A percentile compares a stretch with the other conserved stretches of the same genome.
Conservation (phyloP, 2,797 vertebrate species). For the Mus minutoides region DNA sequence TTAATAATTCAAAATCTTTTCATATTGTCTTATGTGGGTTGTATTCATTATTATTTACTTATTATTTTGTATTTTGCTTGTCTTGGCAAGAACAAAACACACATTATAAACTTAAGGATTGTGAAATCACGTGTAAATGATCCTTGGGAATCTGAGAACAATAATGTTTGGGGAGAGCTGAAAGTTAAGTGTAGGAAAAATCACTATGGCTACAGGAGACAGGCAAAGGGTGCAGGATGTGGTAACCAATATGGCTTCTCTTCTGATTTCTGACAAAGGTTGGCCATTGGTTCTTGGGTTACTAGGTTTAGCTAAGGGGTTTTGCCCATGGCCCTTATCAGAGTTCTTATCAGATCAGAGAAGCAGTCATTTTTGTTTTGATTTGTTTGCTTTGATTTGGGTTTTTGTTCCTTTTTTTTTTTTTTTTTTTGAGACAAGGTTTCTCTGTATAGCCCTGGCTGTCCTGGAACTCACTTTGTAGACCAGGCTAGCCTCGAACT, state of each 20-base stretch:
- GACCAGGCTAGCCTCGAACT: too few relatives aligned
- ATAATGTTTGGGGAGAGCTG: not conserved
- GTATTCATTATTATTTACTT: not conserved
- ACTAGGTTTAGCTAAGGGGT: not conserved
- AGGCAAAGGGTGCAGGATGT: not conserved
- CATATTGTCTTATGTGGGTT: not conserved
- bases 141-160: not conserved
- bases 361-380: not conserved
- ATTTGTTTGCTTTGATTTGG: not conserved
- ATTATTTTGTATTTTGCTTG: slow-evolving; percentile 34
- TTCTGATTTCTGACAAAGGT: not conserved
- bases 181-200: slow-evolving; percentile 8
- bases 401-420: not conserved
- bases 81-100: slow-evolving; percentile 8
- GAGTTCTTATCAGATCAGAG: not conserved
- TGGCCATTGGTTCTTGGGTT: not conserved
- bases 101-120: not conserved
- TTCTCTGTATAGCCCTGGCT: not conserved
- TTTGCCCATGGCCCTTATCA: not conserved
- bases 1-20: slow-evolving; percentile 22
- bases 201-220: not conserved
- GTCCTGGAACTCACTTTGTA: not conserved
- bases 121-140: not conserved
- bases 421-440: not conserved
- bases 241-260: not conserved